Base-by-base conservation (phyloP, 2,888 invertebrate genomes). In the Nomada fabriciana region DNA sequence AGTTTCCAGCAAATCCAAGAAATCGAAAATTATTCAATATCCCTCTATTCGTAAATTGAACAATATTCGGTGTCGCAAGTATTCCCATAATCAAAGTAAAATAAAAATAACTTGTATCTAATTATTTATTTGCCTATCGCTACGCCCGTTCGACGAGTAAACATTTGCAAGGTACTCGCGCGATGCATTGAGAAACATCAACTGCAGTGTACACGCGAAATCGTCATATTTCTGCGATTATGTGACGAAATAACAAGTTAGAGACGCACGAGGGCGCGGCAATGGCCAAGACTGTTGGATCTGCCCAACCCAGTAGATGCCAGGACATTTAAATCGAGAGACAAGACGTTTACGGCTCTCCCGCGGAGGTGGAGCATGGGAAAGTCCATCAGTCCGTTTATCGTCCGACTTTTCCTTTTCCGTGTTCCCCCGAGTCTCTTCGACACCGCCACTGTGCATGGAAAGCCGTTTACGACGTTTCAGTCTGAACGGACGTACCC, bases 291-390 rank as follows among this genome's bases (percentile, higher is more conserved):
- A 86, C 69, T 73, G 82, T 75, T 20, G 77, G 73, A 84, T 86
- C 73, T 82, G 89, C 90, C 89, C 90, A 87, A 90, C 90, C 90
- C 90, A 88, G 86, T 77, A 75, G 81, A 90, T 87, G 83, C 76
- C 84, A 85, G 83, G 89, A 88, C 89, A 88, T 90, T 91, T 86
- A 87, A 90, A 90, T 89, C 88, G 87, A 79, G 76, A 85, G 86
- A 85, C 88, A 76, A 83, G 89, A 91, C 90, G 87, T 91, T 91
- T 91, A 89, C 87, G 83, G 85, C 87, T 89, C 86, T 86, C 88
- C 88, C 90, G 88, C 80, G 89, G 89, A 90, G 91, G 91, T 88
- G 90, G 87, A 87, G 83, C 84, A 86, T 88, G 88, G 87, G 89
- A 88, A 89, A 88, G 86, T 89, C 86, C 88, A 85, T 89, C 87